phyloP scores from a whole-genome alignment of 1,140 invertebrate genomes.

The Drosophila athabasca region DNA sequence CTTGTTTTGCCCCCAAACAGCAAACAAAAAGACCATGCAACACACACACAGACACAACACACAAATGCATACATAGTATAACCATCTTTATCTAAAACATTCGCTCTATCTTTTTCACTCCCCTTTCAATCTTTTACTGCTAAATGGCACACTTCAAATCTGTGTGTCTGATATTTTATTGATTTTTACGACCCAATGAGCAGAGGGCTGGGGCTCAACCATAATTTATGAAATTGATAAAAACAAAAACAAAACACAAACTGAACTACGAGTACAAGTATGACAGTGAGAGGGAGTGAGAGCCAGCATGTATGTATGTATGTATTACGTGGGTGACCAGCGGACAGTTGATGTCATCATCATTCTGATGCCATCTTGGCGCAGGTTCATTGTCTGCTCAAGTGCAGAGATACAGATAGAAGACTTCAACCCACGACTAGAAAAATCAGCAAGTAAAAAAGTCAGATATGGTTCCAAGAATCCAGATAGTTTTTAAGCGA shows the following conservation, averaged over 20 bases:
- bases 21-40: conserved; percentile 57
- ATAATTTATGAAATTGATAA: conserved; percentile 63
- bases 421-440: conserved; percentile 22
- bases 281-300: neutral
- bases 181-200: conserved; percentile 65
- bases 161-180: conserved; percentile 63
- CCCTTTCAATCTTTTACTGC: conserved; percentile 34
- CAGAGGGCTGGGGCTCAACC: conserved; percentile 6
- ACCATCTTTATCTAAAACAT: conserved; percentile 20
- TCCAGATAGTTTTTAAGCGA: no score
- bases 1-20: conserved; percentile 47
- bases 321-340: neutral
- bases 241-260: neutral
- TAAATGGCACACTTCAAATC: conserved; percentile 64
- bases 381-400: conserved; percentile 59
- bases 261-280: conserved; percentile 9
- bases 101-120: conserved; percentile 12
- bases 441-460: no score
- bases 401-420: conserved; percentile 18
- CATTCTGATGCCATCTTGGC: conserved; percentile 10
- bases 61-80: neutral
- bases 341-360: conserved; percentile 12
- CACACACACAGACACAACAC: conserved; percentile 16
- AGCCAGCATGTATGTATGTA: neutral
- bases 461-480: no score